These are phyloP conservation scores for Podarcis muralis DNA, from an alignment of 2,113 vertebrate species.

Conservation along the genomic window DNA sequence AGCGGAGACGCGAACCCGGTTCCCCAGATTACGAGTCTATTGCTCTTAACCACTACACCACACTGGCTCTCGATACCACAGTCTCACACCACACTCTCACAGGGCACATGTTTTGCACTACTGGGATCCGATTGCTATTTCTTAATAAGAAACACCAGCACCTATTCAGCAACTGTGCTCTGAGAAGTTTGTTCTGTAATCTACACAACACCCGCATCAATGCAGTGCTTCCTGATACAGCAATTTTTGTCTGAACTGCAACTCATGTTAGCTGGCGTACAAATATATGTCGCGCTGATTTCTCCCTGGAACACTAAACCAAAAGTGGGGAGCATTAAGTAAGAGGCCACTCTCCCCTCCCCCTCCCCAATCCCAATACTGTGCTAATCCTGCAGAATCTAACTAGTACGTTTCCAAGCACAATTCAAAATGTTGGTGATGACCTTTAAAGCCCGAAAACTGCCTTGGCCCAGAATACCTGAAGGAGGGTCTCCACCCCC, in stretches of 20 bases:
- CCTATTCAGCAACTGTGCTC: background rate
- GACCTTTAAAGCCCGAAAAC: too few species aligned
- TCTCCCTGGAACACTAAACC: too few species aligned
- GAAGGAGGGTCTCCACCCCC: too few species aligned
- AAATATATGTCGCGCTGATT: background rate
- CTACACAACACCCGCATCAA: background rate
- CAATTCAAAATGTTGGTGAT: too few species aligned
- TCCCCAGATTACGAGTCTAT: too few species aligned
- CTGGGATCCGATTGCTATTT: background rate
- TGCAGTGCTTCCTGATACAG: background rate
- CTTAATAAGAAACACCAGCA: background rate
- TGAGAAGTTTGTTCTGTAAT: background rate
- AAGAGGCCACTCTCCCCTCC: background rate
- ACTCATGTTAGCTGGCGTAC: background rate
- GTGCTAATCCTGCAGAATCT: background rate
- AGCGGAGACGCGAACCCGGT: too few species aligned
- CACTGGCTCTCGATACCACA: too few species aligned
- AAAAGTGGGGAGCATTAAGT: background rate
- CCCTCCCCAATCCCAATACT: background rate
- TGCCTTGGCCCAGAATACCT: rapidly evolving
- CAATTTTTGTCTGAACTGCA: background rate
- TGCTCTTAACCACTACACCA: too few species aligned
- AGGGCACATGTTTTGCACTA: background rate
- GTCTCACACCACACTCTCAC: background rate
- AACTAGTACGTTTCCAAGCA: too few species aligned